phyloP scores from a whole-genome alignment of 2,888 invertebrate species.

The Drosophila pegasa region DNA sequence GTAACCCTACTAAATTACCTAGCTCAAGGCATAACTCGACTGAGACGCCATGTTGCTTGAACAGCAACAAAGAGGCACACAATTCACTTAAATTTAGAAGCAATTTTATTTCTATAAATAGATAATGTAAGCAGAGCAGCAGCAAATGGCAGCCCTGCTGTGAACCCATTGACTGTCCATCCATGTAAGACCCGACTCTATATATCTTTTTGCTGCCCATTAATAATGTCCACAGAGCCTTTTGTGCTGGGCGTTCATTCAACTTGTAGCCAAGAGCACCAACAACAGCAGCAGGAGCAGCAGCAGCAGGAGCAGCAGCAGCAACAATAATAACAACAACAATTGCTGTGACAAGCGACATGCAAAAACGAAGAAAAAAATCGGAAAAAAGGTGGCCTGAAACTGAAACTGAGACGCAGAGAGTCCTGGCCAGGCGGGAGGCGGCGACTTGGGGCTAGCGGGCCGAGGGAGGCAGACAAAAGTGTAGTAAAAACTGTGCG shows the following conservation, averaged over 20 bases:
- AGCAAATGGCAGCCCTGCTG: conserved; percentile 41
- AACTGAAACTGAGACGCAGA: conserved; percentile 32
- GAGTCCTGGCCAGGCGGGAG: conserved; percentile 5
- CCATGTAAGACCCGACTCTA: conserved; percentile 32
- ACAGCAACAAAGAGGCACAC: not conserved
- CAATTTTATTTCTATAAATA: conserved; percentile 47
- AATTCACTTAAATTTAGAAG: conserved; percentile 24
- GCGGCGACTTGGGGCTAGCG: not conserved
- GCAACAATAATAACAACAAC: conserved; percentile 28
- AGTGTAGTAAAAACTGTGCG: conserved; percentile 67
- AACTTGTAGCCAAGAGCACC: conserved; percentile 47
- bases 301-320: conserved; percentile 27
- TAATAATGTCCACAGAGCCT: conserved; percentile 53
- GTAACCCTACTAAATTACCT: not conserved
- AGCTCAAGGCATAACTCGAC: not conserved
- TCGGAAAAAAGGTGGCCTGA: conserved; percentile 7
- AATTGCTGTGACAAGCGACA: conserved; percentile 52
- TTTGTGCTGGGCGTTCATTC: conserved; percentile 62
- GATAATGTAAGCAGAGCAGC: conserved; percentile 13
- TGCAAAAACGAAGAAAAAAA: conserved; percentile 37
- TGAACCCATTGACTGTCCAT: conserved; percentile 24
- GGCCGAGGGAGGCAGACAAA: conserved; percentile 58
- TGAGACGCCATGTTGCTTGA: not conserved
- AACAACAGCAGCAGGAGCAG: conserved; percentile 27
- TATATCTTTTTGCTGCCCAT: conserved; percentile 43